These are phyloP conservation scores for Tragopan temminckii DNA, from an alignment of 2,797 vertebrate genomes.

Conservation along the genomic window DNA sequence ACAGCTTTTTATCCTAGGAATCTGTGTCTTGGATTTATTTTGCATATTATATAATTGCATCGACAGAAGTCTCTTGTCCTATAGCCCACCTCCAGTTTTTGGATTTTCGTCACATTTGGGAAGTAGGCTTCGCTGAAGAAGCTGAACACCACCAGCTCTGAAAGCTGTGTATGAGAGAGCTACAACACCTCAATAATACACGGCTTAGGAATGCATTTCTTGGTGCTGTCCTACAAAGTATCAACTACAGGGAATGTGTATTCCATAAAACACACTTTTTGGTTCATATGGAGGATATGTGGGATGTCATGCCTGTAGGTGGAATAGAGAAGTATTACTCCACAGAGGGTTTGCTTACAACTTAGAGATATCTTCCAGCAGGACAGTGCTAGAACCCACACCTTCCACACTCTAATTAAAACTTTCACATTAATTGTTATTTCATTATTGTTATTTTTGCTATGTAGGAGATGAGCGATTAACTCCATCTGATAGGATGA, in stretches of 20 bases:
- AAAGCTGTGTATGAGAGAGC: not conserved
- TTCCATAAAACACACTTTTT: not conserved
- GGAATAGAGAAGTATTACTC: not conserved
- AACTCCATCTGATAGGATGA: not conserved
- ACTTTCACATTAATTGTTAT: not conserved
- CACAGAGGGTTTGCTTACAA: not conserved
- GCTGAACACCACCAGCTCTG: not conserved
- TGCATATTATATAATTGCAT: not conserved
- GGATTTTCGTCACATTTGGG: not conserved
- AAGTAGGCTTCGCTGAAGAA: not conserved
- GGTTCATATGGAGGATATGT: not conserved
- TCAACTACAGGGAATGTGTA: not conserved
- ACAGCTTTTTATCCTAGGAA: not conserved
- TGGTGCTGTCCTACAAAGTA: not conserved
- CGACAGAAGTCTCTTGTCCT: not conserved
- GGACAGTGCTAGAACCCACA: not conserved
- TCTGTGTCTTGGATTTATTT: not conserved
- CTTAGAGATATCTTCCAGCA: not conserved
- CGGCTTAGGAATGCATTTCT: not conserved
- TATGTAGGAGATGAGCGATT: not conserved
- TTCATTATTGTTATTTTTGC: no score
- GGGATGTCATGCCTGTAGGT: not conserved
- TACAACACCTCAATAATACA: not conserved
- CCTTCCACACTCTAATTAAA: not conserved
- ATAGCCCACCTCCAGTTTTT: not conserved